Evolutionary conservation across 2,797 vertebrate species (phyloP), one percentile per base, ranked within the genome.

Genomic region (Heliangelus exortis): DNA sequence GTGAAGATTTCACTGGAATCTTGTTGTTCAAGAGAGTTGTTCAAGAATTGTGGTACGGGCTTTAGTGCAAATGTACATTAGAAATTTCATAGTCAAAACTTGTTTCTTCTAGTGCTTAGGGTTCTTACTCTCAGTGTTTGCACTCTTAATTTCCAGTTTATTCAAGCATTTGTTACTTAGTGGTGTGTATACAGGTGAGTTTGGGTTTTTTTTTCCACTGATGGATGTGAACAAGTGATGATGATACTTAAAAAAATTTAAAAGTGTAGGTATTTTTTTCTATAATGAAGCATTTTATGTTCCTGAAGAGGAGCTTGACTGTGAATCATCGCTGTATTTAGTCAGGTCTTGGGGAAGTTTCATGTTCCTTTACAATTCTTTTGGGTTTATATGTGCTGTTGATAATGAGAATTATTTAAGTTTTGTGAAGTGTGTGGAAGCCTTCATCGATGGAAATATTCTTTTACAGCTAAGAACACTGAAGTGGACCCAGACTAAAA

Each of bases 341-440:
- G n/a, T 51, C 36, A 51, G 48, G 7, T 17, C 34, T 75, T 66
- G 53, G 29, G 15, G 10, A 51, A 63, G 8, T 87, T 76, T 55
- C 19, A 15, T 0, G 0, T 36, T 74, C 5, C 25, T 45, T 22
- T 78, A 12, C 0, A 2, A 26, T 12, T 54, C 36, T 29, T 3
- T 25, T 41, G 17, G 0, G 74, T 84, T 62, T 45, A 17, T 26
- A 11, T 3, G 7, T 7, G 7, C 4, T 66, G 7, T 74, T 73
- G 8, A 11, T 53, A 63, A 23, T 34, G 15, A 65, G 26, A 72
- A 34, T 12, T 1, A 48, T 33, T 36, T 15, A 21, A 39, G 12
- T 39, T 67, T 50, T 72, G 36, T 21, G 19, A 36, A 47, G 21
- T 15, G 9, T 39, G 2, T 62, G 34, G 9, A 34, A 58, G 41